These are phyloP conservation scores for Salminus brasiliensis DNA, from an alignment of 2,113 vertebrate species.

Conservation along the genomic window DNA sequence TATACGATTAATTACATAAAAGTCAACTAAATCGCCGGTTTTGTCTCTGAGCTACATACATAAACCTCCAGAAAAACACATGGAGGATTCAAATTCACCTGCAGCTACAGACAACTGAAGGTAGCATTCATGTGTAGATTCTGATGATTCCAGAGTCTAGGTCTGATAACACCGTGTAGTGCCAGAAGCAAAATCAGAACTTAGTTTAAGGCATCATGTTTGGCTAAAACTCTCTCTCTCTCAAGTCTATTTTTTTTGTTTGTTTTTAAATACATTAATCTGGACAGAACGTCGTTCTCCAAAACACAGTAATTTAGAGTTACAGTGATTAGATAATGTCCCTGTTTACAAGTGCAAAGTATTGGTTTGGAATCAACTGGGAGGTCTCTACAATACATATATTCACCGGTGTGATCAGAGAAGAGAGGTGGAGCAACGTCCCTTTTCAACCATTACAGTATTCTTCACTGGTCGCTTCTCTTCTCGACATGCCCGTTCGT, in stretches of 20 bases:
- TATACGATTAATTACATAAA: slow-evolving; percentile 38
- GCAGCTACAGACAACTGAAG: slow-evolving; percentile 19
- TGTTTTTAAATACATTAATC: slow-evolving; percentile 38
- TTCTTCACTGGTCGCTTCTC: slow-evolving; percentile 7
- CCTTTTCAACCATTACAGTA: slow-evolving; percentile 48
- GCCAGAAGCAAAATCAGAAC: slow-evolving; percentile 58
- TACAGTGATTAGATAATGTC: slow-evolving; percentile 45
- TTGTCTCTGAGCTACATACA: slow-evolving; percentile 52
- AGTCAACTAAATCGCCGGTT: slow-evolving; percentile 49
- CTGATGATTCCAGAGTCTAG: slow-evolving; percentile 52
- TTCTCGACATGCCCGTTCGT: neutral
- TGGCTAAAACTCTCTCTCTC: slow-evolving; percentile 45
- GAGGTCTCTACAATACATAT: neutral
- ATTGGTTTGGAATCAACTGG: neutral
- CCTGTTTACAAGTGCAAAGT: slow-evolving; percentile 60
- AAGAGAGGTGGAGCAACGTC: slow-evolving; percentile 1
- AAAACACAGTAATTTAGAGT: slow-evolving; percentile 49
- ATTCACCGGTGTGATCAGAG: neutral
- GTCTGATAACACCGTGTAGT: slow-evolving; percentile 55
- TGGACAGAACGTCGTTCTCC: slow-evolving; percentile 25
- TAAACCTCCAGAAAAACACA: neutral
- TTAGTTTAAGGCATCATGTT: slow-evolving; percentile 72
- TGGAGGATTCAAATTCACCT: neutral
- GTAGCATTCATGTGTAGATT: slow-evolving; percentile 19
- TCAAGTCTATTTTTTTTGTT: slow-evolving; percentile 15